Conservation (phyloP, 2,888 invertebrate species). For the Taphrorychus bicolor region DNA sequence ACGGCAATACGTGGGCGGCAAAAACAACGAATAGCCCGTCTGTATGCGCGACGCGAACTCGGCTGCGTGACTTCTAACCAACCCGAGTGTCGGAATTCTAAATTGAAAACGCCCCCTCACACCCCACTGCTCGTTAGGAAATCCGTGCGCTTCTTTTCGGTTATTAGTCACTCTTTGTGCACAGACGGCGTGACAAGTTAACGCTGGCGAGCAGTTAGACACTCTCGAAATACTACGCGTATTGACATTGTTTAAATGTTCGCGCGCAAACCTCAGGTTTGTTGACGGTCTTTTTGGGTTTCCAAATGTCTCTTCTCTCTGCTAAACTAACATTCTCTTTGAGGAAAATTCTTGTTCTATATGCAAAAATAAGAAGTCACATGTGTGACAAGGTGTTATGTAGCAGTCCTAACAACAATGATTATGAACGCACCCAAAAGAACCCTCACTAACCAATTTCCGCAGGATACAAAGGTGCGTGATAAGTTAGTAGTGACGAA, state of each 20-base stretch:
- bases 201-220: slow-evolving; percentile 5
- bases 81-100: slow-evolving; percentile 54
- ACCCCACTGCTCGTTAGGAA: slow-evolving; percentile 52
- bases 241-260: slow-evolving; percentile 9
- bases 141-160: slow-evolving; percentile 44
- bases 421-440: background rate
- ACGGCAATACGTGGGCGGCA: slow-evolving; percentile 54
- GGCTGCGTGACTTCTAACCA: slow-evolving; percentile 58
- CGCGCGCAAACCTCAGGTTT: slow-evolving; percentile 20
- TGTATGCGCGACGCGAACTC: slow-evolving; percentile 48
- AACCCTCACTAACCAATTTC: background rate
- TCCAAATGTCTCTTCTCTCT: background rate
- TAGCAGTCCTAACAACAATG: no score
- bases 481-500: background rate
- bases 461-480: background rate
- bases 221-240: slow-evolving; percentile 19
- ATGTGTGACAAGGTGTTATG: no score
- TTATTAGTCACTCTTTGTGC: slow-evolving; percentile 53
- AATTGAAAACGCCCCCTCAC: slow-evolving; percentile 52
- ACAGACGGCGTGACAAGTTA: slow-evolving; percentile 45
- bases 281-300: background rate
- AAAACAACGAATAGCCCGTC: slow-evolving; percentile 55
- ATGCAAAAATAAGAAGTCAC: no score
- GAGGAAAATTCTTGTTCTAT: no score
- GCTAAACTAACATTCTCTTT: no score